phyloP scores from a whole-genome alignment of 2,113 vertebrate species.

The Tauraco erythrolophus region DNA sequence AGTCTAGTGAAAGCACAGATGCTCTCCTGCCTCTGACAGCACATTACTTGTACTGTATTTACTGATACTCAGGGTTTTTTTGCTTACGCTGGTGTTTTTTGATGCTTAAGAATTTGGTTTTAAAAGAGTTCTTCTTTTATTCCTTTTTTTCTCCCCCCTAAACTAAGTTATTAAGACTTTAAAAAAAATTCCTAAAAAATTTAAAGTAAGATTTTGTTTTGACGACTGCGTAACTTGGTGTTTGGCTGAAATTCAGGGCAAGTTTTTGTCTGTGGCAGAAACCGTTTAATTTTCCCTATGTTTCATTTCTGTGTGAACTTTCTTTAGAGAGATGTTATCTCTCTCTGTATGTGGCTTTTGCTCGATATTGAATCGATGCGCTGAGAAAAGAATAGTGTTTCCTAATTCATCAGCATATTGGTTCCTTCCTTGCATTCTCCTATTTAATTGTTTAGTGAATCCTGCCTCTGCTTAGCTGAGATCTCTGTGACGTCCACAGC shows the following conservation, averaged over 20 bases:
- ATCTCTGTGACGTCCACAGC: background rate
- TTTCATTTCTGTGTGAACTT: background rate
- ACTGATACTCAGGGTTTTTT: background rate
- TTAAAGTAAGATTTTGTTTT: background rate
- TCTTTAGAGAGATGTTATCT: background rate
- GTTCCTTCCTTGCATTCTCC: background rate
- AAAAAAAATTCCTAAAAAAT: too few species aligned
- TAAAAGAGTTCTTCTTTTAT: background rate
- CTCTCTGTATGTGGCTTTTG: background rate
- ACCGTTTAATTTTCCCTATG: background rate
- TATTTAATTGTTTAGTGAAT: conserved; percentile 8
- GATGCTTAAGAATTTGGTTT: background rate
- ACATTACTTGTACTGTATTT: background rate
- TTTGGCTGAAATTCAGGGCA: background rate
- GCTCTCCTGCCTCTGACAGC: background rate
- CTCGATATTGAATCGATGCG: background rate
- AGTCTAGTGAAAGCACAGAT: background rate
- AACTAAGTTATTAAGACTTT: background rate
- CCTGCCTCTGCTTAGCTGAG: background rate
- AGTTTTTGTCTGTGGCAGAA: background rate
- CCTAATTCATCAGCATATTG: background rate
- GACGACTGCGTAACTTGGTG: background rate
- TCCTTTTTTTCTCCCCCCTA: background rate
- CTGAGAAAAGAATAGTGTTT: background rate
- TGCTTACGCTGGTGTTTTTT: background rate